Percentiles rank a stretch among this genome's conserved stretches.
These are phyloP conservation scores for Nyctereutes procyonoides DNA, from an alignment of 2,113 vertebrate species.

Conservation along the genomic window DNA sequence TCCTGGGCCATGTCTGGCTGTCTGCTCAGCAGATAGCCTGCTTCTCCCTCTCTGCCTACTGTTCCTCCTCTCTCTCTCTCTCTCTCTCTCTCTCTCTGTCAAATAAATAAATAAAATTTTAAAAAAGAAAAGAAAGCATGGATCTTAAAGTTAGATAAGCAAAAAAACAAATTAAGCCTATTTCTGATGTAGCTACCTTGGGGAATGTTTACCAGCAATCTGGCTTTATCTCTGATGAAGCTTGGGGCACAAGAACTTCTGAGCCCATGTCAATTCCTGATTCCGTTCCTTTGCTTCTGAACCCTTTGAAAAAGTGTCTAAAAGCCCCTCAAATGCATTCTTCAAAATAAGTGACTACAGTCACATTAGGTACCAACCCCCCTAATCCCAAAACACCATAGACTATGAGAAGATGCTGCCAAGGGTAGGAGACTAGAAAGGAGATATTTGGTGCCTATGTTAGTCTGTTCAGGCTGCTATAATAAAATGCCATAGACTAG, in stretches of 20 bases:
- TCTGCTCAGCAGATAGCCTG: no score
- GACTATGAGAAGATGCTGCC: background rate
- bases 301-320: background rate
- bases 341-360: conserved; percentile 20
- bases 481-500: background rate
- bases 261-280: background rate
- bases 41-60: no score
- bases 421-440: background rate
- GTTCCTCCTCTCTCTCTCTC: no score
- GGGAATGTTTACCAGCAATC: background rate
- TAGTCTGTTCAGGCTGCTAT: background rate
- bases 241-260: background rate
- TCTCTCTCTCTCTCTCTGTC: no score
- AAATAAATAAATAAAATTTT: no score
- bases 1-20: no score
- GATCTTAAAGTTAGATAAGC: background rate
- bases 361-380: background rate
- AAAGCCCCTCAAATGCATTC: background rate
- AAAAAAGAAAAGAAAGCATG: background rate
- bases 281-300: background rate
- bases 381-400: background rate
- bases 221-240: background rate
- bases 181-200: conserved; percentile 8
- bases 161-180: conserved; percentile 42
- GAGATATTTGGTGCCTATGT: background rate